Percentiles rank a stretch among this genome's conserved stretches.
phyloP scores from a whole-genome alignment of 2,888 invertebrate genomes.

The Hydrotaea cyrtoneurina region DNA sequence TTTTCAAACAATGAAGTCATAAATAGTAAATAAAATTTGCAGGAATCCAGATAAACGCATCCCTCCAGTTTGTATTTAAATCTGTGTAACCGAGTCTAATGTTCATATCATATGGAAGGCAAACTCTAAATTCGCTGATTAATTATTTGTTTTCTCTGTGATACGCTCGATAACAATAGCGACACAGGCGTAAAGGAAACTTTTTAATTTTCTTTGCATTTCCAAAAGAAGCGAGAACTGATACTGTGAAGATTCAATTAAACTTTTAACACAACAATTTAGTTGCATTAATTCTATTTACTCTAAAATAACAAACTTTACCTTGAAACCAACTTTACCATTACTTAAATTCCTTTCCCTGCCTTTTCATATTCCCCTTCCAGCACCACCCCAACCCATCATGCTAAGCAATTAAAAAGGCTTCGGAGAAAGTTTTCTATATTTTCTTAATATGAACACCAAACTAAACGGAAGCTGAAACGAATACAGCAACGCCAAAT shows the following conservation, averaged over 20 bases:
- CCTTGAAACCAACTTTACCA: conserved; percentile 31
- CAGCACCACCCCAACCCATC: background rate
- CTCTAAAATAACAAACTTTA: conserved; percentile 27
- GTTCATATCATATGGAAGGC: background rate
- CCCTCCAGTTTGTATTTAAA: background rate
- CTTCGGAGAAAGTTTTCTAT: conserved; percentile 22
- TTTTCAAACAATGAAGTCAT: no score
- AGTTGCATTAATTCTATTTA: conserved; percentile 43
- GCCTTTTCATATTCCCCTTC: background rate
- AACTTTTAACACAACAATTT: conserved; percentile 42
- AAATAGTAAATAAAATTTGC: no score
- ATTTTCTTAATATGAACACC: conserved; percentile 8
- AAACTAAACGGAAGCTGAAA: conserved; percentile 6
- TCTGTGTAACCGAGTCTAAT: background rate
- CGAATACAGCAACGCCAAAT: no score
- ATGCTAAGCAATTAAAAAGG: conserved; percentile 32
- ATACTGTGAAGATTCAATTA: conserved; percentile 31
- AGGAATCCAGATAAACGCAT: no score
- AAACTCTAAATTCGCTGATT: background rate
- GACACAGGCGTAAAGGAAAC: background rate
- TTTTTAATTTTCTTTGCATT: conserved; percentile 16
- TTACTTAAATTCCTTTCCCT: background rate
- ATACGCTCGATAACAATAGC: background rate
- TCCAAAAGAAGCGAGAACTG: background rate
- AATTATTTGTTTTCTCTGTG: background rate